These are phyloP conservation scores for Anoncus sp. DNA, from an alignment of 2,888 invertebrate species.

Conservation along the genomic window DNA sequence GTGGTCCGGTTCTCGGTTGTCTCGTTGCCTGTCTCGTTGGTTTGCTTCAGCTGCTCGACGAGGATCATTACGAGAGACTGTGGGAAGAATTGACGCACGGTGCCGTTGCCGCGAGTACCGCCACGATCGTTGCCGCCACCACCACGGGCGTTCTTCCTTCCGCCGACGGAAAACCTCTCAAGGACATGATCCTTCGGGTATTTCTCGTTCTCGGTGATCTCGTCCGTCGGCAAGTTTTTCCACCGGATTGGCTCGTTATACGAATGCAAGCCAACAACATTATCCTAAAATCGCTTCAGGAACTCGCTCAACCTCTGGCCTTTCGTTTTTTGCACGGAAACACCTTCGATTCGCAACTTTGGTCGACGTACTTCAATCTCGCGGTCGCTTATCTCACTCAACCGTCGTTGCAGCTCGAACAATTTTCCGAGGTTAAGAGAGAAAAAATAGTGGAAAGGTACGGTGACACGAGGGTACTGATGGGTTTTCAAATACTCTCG, in stretches of 20 bases:
- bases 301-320: slow-evolving; percentile 94
- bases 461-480: slow-evolving; percentile 95
- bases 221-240: slow-evolving; percentile 91
- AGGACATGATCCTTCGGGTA: slow-evolving; percentile 93
- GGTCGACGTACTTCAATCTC: slow-evolving; percentile 92
- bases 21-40: slow-evolving; percentile 95
- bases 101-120: background rate
- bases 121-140: too few species aligned
- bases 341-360: slow-evolving; percentile 85
- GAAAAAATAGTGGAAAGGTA: slow-evolving; percentile 91
- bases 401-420: slow-evolving; percentile 91
- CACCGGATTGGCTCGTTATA: slow-evolving; percentile 96
- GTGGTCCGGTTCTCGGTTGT: slow-evolving; percentile 90
- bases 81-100: slow-evolving; percentile 91
- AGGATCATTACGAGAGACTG: slow-evolving; percentile 93
- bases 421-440: slow-evolving; percentile 91
- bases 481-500: slow-evolving; percentile 96
- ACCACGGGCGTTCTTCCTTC: too few species aligned
- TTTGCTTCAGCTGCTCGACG: slow-evolving; percentile 93
- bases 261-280: slow-evolving; percentile 95
- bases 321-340: slow-evolving; percentile 90
- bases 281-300: slow-evolving; percentile 92
- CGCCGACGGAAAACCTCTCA: slow-evolving; percentile 91
- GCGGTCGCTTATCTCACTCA: slow-evolving; percentile 93
- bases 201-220: slow-evolving; percentile 92